phyloP scores from a whole-genome alignment of 2,888 invertebrate genomes.

The Nesidiocoris tenuis region DNA sequence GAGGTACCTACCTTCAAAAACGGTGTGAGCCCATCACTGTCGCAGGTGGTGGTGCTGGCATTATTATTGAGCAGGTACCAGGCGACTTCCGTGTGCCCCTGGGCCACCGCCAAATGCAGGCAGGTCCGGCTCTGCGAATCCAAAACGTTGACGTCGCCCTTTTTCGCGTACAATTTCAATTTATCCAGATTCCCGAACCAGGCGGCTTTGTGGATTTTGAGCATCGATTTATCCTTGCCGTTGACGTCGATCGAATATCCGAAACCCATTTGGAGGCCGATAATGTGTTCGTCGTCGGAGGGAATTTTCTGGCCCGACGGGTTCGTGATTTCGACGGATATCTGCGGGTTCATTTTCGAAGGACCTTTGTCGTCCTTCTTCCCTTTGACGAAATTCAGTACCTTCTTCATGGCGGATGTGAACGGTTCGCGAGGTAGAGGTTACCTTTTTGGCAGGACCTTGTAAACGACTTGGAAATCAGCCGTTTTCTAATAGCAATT shows the following conservation, averaged over 20 bases:
- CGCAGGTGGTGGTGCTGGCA: slow-evolving; percentile 52
- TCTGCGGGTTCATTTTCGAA: slow-evolving; percentile 49
- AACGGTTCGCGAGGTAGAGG: no score
- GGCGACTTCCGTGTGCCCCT: slow-evolving; percentile 53
- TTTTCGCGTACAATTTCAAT: slow-evolving; percentile 52
- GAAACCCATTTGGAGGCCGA: slow-evolving; percentile 49
- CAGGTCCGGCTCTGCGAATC: slow-evolving; percentile 52
- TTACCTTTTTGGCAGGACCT: no score
- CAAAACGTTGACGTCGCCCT: slow-evolving; percentile 52
- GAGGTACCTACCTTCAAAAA: slow-evolving; percentile 54
- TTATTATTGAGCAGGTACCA: slow-evolving; percentile 53
- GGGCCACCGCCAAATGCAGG: slow-evolving; percentile 53
- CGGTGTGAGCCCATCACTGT: slow-evolving; percentile 53
- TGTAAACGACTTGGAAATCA: no score
- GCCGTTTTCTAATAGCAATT: no score
- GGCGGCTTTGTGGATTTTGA: slow-evolving; percentile 53
- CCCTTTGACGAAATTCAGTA: slow-evolving; percentile 53
- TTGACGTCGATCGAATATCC: slow-evolving; percentile 52
- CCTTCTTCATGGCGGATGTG: slow-evolving; percentile 52
- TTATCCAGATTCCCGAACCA: slow-evolving; percentile 53
- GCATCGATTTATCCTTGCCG: slow-evolving; percentile 52
- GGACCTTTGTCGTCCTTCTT: slow-evolving; percentile 52
- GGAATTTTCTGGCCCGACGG: slow-evolving; percentile 51
- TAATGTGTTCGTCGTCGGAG: slow-evolving; percentile 50
- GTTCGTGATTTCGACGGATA: slow-evolving; percentile 50